Percentiles rank a stretch among this genome's conserved stretches.
Evolutionary conservation across 2,888 invertebrate species (phyloP).

Genomic region (Synergus japonicus): DNA sequence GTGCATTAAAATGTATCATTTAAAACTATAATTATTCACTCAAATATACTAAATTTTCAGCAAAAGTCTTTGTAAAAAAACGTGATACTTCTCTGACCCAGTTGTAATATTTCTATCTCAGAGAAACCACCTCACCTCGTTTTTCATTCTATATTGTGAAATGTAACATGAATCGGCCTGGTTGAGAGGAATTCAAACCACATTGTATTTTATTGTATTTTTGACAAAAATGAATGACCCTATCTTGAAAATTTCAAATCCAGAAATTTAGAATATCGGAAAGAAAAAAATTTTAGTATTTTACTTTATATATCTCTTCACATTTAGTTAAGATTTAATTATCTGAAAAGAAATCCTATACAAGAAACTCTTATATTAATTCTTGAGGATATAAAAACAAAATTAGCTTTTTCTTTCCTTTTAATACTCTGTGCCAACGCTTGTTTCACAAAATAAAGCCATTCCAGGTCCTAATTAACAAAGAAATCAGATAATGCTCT

Average conservation of each 20-base stretch:
- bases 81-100: constrained; percentile 9
- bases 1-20: neutral
- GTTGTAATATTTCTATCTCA: constrained; percentile 24
- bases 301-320: neutral
- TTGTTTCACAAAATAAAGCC: neutral
- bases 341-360: neutral
- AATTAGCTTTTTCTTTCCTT: neutral
- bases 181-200: constrained; percentile 33
- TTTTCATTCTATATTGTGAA: constrained; percentile 29
- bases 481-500: constrained; percentile 4
- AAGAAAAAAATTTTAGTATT: constrained; percentile 8
- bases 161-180: constrained; percentile 28
- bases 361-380: neutral
- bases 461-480: neutral
- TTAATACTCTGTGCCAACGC: neutral
- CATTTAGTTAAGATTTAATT: neutral
- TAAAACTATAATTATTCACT: too few species aligned
- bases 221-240: constrained; percentile 33
- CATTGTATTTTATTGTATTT: neutral
- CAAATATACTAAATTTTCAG: neutral
- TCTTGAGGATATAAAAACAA: neutral
- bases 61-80: constrained; percentile 7
- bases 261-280: neutral
- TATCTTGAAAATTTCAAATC: neutral
- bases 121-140: neutral